A percentile compares a stretch with the other conserved stretches of the same genome.
phyloP scores from a whole-genome alignment of 2,888 invertebrate species.

The Nomada ferruginata region DNA sequence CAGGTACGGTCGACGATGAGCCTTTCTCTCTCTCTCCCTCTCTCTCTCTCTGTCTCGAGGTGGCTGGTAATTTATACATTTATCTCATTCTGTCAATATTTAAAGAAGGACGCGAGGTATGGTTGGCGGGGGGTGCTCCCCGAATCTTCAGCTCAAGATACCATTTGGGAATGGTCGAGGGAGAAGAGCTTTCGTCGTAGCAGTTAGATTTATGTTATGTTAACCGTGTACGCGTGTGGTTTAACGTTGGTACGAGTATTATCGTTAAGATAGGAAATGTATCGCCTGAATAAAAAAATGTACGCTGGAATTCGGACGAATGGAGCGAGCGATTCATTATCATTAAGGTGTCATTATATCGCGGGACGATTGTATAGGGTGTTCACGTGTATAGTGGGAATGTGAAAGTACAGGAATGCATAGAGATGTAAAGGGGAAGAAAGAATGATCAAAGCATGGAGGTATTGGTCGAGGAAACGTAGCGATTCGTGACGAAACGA shows the following conservation, averaged over 20 bases:
- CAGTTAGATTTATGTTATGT: constrained; percentile 64
- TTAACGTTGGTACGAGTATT: constrained; percentile 35
- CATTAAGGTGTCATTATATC: too few species aligned
- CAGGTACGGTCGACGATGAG: constrained; percentile 63
- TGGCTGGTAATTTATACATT: constrained; percentile 78
- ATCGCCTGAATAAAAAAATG: too few species aligned
- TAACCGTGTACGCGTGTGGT: constrained; percentile 35
- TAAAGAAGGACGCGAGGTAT: constrained; percentile 57
- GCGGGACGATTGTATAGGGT: too few species aligned
- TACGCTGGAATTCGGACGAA: too few species aligned
- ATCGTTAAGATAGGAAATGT: constrained; percentile 7
- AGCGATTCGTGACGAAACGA: not conserved
- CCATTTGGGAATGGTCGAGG: constrained; percentile 36
- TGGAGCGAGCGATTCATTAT: too few species aligned
- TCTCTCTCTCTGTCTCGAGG: constrained; percentile 42
- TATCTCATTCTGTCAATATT: constrained; percentile 79
- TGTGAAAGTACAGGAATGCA: too few species aligned
- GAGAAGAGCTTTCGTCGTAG: constrained; percentile 65
- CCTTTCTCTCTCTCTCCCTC: constrained; percentile 31
- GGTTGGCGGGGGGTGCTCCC: constrained; percentile 2
- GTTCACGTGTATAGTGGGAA: too few species aligned
- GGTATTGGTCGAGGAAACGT: constrained; percentile 7
- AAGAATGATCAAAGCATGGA: not conserved
- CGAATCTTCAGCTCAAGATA: constrained; percentile 6
- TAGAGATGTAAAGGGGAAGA: not conserved